Base-by-base conservation (phyloP, 2,888 invertebrate genomes). In the Branchellion lobata region DNA sequence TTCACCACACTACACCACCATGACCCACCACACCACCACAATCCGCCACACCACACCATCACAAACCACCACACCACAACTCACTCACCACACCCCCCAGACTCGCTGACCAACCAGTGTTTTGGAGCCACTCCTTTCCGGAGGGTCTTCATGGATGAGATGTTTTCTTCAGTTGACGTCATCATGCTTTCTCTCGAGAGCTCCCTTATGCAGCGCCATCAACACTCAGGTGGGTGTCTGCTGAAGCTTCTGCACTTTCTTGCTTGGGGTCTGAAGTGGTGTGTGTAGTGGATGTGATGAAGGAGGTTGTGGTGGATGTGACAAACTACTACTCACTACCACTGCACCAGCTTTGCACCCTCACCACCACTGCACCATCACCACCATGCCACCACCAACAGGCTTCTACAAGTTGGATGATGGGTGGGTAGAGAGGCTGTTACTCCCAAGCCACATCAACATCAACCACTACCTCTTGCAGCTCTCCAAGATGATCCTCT, bases 61-160 rank as follows among this genome's bases (percentile, higher is more conserved):
- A 8, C 24, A 40, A 5, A 5, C 40, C 5, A 8, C 40, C 5
- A 8, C 40, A 8, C 14, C 40, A 5, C 40, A 27, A 8, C 21
- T n/a, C 29, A 8, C 29, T 11, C 34, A 8, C 71, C 31, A 3
- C 31, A 8, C 3, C 34, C 34, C 29, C 14, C 75, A 77, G 77
- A 77, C 33, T 65, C 77, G 1, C 34, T 51, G n/a, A 34, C 77
- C 11, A 77, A 77, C 65, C 31, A 57, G 1, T 77, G 77, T 27
- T 65, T 77, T 65, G 65, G 77, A 33, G 33, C 29, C n/a, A 65
- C n/a, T 34, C 0, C 57, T n/a, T 77, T 51, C 77, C 33, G 61
- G 2, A 61, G 77, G 40, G 77, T 65, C 31, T 65, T 77, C 65
- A 18, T 65, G 36, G 65, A 77, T n/a, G 77, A 77, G 65, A 21